Base-by-base conservation (phyloP, 37 sponge, comb jelly and placozoan genomes). In the Petrosia ficiformis region DNA sequence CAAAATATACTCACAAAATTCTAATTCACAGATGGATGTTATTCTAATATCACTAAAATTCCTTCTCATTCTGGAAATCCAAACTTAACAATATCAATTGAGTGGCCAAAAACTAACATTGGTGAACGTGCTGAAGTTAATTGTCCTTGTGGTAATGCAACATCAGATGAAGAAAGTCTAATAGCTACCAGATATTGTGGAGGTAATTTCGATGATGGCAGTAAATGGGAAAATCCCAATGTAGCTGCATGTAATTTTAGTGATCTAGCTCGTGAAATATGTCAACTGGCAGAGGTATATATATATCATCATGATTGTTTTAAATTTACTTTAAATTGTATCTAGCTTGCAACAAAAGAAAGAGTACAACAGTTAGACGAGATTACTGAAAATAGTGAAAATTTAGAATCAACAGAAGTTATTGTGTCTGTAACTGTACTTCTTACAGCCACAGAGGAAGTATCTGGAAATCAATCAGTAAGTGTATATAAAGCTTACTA, bases 71-170 rank as follows among this genome's bases (percentile, higher is more conserved):
- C 57, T 4, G 32, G 21, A 70, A 64, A 44, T 26, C 6, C 63
- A 61, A 26, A 5, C n/a, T n/a, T 80, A 40, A 38, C 4, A 57
- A 57, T 78, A 35, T 11, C 37, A 24, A 21, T 80, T 5, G 4
- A 32, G 32, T 87, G 88, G 88, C 36, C 73, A 29, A 78, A 81
- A 69, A 70, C 72, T 19, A 65, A 64, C n/a, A 77, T 81, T 42
- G 82, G 88, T n/a, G 78, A 29, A 8, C 39, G 66, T 19, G 67
- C 44, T 35, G 31, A 16, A 30, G 25, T 59, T 16, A 29, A 29
- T 11, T 87, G 88, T 72, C 88, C 82, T 24, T 87, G 88, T 72
- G 72, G 54, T 48, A 14, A 58, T 6, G n/a, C n/a, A n/a, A n/a
- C n/a, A n/a, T 35, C 24, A 4, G 57, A 37, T 24, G 28, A 10